Percentiles rank a stretch among this genome's conserved stretches.
These are phyloP conservation scores for Tenrec ecaudatus DNA, from an alignment of 2,113 vertebrate species.

Conservation along the genomic window DNA sequence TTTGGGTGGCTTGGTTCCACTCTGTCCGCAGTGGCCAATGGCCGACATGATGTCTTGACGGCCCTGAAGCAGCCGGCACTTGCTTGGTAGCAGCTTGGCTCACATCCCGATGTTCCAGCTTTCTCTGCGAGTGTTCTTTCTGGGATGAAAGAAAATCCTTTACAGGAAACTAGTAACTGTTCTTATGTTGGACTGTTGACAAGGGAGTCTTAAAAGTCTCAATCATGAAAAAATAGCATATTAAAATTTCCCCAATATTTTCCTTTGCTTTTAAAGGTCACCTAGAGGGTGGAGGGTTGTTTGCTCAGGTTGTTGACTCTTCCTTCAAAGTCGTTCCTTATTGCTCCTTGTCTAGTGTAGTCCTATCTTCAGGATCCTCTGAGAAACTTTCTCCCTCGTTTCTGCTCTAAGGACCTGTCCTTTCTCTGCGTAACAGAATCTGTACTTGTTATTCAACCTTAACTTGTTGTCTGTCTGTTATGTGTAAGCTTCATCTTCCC, in stretches of 20 bases:
- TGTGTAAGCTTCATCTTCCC: too few relatives aligned
- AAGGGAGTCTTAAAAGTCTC: constrained; percentile 28
- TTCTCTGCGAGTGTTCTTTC: background rate
- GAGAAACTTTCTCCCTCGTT: too few relatives aligned
- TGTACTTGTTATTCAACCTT: too few relatives aligned
- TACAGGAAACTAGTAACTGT: background rate
- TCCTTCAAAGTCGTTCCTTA: background rate
- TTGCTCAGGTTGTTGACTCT: constrained; percentile 1
- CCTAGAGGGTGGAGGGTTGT: background rate
- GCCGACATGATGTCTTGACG: background rate
- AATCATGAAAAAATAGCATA: background rate
- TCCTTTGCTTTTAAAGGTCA: background rate
- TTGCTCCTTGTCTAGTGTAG: background rate
- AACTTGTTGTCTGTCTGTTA: too few relatives aligned
- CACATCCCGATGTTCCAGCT: background rate
- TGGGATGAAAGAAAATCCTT: constrained; percentile 9
- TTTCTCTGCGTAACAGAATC: too few relatives aligned
- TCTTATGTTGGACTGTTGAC: constrained; percentile 29
- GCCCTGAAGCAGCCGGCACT: background rate
- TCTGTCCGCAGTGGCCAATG: background rate
- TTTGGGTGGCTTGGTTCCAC: background rate
- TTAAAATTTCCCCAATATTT: background rate
- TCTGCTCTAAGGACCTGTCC: too few relatives aligned
- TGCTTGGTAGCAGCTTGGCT: background rate
- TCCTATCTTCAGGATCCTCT: background rate